These are phyloP conservation scores for Rhinoderma darwinii DNA, from an alignment of 2,113 vertebrate species.

Conservation along the genomic window DNA sequence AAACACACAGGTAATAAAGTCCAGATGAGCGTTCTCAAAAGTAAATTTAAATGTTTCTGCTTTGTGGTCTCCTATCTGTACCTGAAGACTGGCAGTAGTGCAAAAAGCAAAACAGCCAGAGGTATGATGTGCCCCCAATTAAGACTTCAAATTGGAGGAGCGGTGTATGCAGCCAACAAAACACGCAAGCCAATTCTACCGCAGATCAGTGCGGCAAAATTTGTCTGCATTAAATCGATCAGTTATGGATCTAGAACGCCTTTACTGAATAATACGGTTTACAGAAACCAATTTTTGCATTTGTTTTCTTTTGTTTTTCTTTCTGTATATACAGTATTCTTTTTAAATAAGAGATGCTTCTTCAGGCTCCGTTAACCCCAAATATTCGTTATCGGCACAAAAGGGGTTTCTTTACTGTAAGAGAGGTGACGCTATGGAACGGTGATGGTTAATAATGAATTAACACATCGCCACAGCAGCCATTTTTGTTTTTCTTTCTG, in stretches of 20 bases:
- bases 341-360: neutral
- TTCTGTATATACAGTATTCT: neutral
- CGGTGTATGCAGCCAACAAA: neutral
- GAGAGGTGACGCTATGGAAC: too few species aligned
- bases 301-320: neutral
- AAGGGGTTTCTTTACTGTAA: too few species aligned
- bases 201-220: constrained; percentile 29
- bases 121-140: constrained; percentile 40
- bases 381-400: too few species aligned
- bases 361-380: neutral
- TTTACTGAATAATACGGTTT: neutral
- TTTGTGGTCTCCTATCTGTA: constrained; percentile 42
- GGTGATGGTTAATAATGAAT: too few species aligned
- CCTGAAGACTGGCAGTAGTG: constrained; percentile 29
- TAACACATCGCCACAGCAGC: too few species aligned
- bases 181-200: constrained; percentile 15
- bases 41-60: constrained; percentile 42
- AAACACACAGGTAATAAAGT: constrained; percentile 51
- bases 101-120: constrained; percentile 26
- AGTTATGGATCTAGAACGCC: neutral
- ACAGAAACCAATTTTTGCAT: neutral
- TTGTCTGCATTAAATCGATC: constrained; percentile 49
- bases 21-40: constrained; percentile 47
- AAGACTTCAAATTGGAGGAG: neutral
- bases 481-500: too few species aligned